Evolutionary conservation across 1,140 invertebrate genomes (phyloP), one percentile per base, ranked within the genome.

Genomic region (Cydia fagiglandana): DNA sequence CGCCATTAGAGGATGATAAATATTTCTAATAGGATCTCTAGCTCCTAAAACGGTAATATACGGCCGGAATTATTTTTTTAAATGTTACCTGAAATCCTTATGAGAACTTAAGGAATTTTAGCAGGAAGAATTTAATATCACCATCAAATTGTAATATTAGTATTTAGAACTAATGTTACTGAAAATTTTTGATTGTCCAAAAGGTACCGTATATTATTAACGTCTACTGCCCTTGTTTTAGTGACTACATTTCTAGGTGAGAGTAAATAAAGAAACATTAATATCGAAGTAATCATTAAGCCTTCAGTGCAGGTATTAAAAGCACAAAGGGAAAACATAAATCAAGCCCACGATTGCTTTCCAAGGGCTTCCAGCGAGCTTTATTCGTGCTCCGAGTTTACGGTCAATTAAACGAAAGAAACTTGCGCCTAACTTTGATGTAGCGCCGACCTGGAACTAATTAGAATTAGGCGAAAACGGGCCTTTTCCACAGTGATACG

Each of bases 381-480:
- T 79, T 81, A 86, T 83, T 79, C 76, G 61, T 78, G 77, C 76
- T 53, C 79, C 73, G 78, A 86, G 78, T 87, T 88, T 82, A 84
- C 83, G 85, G 81, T 83, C 83, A 88, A 88, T 88, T 90, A 86
- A 90, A 84, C 83, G 84, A 84, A 84, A 87, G 88, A 87, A 79
- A 86, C 82, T 86, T 82, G 80, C 81, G 78, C 78, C 79, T 76
- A 83, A 84, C 81, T 87, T 86, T 87, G 84, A 88, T 87, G 83
- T 84, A 83, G 80, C 81, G 78, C 74, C 81, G 84, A 87, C 84
- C 86, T 87, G 83, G 81, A 90, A 88, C 84, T 90, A 90, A 88
- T 88, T 90, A 88, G 82, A 87, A 85, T 88, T 84, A 81, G 80
- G 83, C 83, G 86, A 84, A 79, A 88, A 86, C 81, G 82, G 81